Evolutionary conservation across 2,113 vertebrate genomes (phyloP), one percentile per base, ranked within the genome.

Genomic region (Cyrtonyx montezumae): DNA sequence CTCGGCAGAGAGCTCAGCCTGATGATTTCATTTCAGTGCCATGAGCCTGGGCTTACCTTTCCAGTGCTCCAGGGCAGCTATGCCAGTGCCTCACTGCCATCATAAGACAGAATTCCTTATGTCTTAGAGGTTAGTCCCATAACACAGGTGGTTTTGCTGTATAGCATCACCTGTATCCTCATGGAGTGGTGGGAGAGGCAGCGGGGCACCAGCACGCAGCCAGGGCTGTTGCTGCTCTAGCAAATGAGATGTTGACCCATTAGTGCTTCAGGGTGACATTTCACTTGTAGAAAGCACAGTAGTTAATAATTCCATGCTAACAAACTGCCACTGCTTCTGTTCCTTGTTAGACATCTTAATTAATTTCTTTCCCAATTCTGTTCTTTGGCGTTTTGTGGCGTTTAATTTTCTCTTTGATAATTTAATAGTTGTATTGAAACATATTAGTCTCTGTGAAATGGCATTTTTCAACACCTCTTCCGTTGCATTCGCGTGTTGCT

Each of bases 391-490:
- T 93, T 88, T 91, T 10, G 2, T 63, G 37, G 67, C 87, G 65
- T 84, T 96, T 93, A 11, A 36, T 91, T 93, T 93, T 86, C 79
- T 90, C 32, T 49, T 10, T 2, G 5, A 79, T 79, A 71, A 77
- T 79, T 94, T 89, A 46, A 76, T 84, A 88, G 74, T 91, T 76
- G 91, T 3, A 43, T 87, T 88, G 82, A 40, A 92, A 85, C 8
- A 30, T 9, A 9, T 63, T 83, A 65, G 13, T 30, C 65, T 83
- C 43, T 0, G 2, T 21, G 28, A 77, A 43, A 65, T 9, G 13
- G 26, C 3, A 6, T 95, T 95, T 95, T 95, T 92, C 81, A 91
- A 37, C 73, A 55, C 25, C 61, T 91, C 68, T 88, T 88, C n/a
- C 11, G 14, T 84, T 94, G 91, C 17, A 9, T 66, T 84, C 20